Evolutionary conservation across 2,888 invertebrate species (phyloP).

Genomic region (Neocrepidodera transversa): DNA sequence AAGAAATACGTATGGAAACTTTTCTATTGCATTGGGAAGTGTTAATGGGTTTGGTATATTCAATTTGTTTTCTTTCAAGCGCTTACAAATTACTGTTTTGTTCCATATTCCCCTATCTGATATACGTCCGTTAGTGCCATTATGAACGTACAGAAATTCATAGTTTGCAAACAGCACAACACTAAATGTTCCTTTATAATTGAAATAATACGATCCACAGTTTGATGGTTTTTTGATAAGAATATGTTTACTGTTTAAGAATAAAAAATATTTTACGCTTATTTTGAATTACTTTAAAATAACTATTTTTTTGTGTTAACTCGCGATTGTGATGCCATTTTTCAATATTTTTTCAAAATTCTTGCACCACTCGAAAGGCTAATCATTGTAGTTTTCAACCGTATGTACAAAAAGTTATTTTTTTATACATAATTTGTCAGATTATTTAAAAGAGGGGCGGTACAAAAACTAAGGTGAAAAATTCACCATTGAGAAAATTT

Average conservation of each 20-base stretch:
- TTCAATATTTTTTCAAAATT: too few species aligned
- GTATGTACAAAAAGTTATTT: too few species aligned
- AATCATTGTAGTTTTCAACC: too few species aligned
- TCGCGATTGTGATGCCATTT: too few species aligned
- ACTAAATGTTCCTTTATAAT: conserved; percentile 21
- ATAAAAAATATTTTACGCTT: too few species aligned
- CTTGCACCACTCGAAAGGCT: too few species aligned
- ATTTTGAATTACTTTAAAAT: too few species aligned
- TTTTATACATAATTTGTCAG: too few species aligned
- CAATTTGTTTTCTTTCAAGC: conserved; percentile 17
- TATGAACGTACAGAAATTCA: conserved; percentile 43
- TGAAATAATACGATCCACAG: background rate
- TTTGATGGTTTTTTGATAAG: conserved; percentile 32
- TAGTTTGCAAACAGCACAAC: conserved; percentile 36
- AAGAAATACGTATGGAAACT: conserved; percentile 30
- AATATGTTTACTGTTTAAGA: conserved; percentile 40
- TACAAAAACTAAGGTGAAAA: too few species aligned
- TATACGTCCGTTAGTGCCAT: conserved; percentile 43
- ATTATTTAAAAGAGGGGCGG: too few species aligned
- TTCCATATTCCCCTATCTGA: conserved; percentile 43
- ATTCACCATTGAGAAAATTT: too few species aligned
- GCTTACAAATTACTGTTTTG: conserved; percentile 36
- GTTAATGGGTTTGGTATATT: conserved; percentile 20
- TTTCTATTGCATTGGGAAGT: conserved; percentile 14
- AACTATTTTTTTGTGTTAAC: too few species aligned